A percentile compares a stretch with the other conserved stretches of the same genome.
phyloP scores from a whole-genome alignment of 2,113 vertebrate genomes.

The rat (Rattus norvegicus) region GRCr8 NC_086026.1:40133001-40133500 shows the following conservation, averaged over 20 bases:
- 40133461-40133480: neutral
- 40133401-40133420: neutral
- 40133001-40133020: neutral
- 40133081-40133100: neutral
- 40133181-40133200: neutral
- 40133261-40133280: neutral
- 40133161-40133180: neutral
- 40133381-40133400: neutral
- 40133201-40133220: too few relatives aligned
- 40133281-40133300: neutral
- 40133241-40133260: neutral
- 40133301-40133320: neutral
- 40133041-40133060: slow-evolving; percentile 8
- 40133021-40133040: slow-evolving; percentile 11
- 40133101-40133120: neutral
- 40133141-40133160: neutral
- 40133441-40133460: neutral
- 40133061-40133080: neutral
- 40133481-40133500: too few relatives aligned
- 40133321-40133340: neutral
- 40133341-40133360: neutral
- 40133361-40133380: neutral
- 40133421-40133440: neutral
- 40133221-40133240: neutral
- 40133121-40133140: neutral